Conservation (phyloP, 2,888 invertebrate genomes). For the Falcaria lacertinaria region DNA sequence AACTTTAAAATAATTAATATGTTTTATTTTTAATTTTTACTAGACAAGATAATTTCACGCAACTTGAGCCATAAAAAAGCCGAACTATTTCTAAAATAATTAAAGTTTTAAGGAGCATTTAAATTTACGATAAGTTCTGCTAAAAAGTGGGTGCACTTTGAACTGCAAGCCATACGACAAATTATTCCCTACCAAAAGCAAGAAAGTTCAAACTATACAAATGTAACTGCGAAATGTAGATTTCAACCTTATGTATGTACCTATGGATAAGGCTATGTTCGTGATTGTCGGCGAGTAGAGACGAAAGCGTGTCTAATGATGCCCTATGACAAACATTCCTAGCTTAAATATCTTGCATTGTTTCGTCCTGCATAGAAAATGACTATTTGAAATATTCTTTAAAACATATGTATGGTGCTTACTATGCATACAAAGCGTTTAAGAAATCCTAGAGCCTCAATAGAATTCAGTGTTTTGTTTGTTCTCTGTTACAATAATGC, state of each 20-base stretch:
- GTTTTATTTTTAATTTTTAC: too few species aligned
- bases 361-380: not conserved
- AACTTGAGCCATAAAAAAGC: too few species aligned
- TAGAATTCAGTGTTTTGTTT: not conserved
- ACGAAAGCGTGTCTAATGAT: slow-evolving; percentile 1
- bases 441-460: not conserved
- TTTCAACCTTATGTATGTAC: not conserved
- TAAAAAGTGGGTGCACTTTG: too few species aligned
- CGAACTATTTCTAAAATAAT: too few species aligned
- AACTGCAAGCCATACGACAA: too few species aligned
- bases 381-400: not conserved
- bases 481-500: not conserved
- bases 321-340: not conserved
- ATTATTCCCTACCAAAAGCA: too few species aligned
- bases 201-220: too few species aligned
- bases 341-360: slow-evolving; percentile 1
- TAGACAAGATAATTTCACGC: too few species aligned
- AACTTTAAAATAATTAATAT: too few species aligned
- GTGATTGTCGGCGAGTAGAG: not conserved
- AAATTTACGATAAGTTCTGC: too few species aligned
- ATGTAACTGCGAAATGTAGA: too few species aligned
- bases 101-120: too few species aligned
- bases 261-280: not conserved
- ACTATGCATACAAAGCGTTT: not conserved
- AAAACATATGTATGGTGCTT: not conserved